Evolutionary conservation across 2,888 invertebrate genomes (phyloP), one percentile per base, ranked within the genome.

Genomic region (Habrosyne pyritoides): DNA sequence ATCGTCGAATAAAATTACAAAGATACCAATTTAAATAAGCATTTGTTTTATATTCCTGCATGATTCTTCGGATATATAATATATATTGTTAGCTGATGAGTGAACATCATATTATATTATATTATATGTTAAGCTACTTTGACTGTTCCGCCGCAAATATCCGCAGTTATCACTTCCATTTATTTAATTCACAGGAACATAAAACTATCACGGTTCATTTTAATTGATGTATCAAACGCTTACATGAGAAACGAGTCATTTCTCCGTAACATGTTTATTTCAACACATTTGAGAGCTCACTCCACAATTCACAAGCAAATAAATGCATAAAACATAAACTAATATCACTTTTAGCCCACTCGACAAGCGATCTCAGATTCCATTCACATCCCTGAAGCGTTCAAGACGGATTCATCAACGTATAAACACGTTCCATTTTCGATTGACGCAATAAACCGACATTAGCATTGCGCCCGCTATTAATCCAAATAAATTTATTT

Each of bases 401-500:
- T 42, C 33, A 33, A 33, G n/a, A 33, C n/a, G 33, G 33, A 33
- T 33, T 33, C 48, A 54, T 66, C 64, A 67, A 54, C 61, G 62
- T 60, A 52, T 62, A 67, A 59, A 66, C 69, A 69, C 64, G 62
- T 69, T 71, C 66, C 75, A 75, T 77, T 77, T 77, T 60, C 70
- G 70, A 79, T 77, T 75, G 81, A 86, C 83, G 84, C 83, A 81
- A 83, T 82, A 84, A 86, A 73, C 79, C 77, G 75, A 66, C 75
- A 73, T 84, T 79, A 82, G 75, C 78, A 80, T 74, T 66, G 70
- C 75, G 68, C 67, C 73, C 69, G 70, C 72, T 66, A 83, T 83
- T 88, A 88, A 88, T 87, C 86, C 80, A 73, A 78, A 84, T 83
- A 85, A 83, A 87, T 87, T 82, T 79, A 77, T 75, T 75, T 81